Conservation (phyloP, 30 jellyfish, hydroid and myxozoan species). For the Turritopsis rubra region DNA sequence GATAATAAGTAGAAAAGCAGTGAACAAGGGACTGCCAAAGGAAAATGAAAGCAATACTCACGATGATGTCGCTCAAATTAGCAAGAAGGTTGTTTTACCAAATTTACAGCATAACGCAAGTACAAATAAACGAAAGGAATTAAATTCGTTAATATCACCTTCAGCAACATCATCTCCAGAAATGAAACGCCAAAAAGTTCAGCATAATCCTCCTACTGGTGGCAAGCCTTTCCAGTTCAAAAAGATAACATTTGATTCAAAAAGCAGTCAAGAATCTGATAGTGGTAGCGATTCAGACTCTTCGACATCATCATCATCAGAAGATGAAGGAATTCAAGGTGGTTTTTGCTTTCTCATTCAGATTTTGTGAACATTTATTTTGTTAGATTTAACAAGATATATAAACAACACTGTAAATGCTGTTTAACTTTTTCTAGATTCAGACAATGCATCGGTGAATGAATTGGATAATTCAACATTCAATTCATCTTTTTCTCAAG, state of each 20-base stretch:
- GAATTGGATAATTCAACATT: background rate
- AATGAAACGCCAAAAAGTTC: background rate
- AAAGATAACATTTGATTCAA: slow-evolving; percentile 21
- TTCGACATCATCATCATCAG: slow-evolving; percentile 11
- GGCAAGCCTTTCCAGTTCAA: slow-evolving; percentile 32
- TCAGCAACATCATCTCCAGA: background rate
- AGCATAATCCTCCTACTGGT: slow-evolving; percentile 3
- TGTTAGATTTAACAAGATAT: too few relatives aligned
- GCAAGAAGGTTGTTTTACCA: slow-evolving; percentile 1
- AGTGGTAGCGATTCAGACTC: slow-evolving; percentile 22
- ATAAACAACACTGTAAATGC: too few relatives aligned
- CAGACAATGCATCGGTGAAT: background rate
- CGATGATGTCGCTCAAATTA: background rate
- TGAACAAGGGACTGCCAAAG: background rate
- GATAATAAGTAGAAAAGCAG: background rate
- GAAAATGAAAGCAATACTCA: background rate
- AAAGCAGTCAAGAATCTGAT: slow-evolving; percentile 7
- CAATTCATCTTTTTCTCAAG: background rate
- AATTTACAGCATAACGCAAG: background rate
- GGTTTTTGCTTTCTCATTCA: background rate
- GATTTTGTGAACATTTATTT: background rate
- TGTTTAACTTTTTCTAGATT: background rate
- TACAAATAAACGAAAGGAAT: background rate
- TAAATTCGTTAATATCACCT: background rate
- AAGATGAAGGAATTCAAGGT: slow-evolving; percentile 1